These are phyloP conservation scores for Lathronympha strigana DNA, from an alignment of 2,888 invertebrate genomes.

Conservation along the genomic window DNA sequence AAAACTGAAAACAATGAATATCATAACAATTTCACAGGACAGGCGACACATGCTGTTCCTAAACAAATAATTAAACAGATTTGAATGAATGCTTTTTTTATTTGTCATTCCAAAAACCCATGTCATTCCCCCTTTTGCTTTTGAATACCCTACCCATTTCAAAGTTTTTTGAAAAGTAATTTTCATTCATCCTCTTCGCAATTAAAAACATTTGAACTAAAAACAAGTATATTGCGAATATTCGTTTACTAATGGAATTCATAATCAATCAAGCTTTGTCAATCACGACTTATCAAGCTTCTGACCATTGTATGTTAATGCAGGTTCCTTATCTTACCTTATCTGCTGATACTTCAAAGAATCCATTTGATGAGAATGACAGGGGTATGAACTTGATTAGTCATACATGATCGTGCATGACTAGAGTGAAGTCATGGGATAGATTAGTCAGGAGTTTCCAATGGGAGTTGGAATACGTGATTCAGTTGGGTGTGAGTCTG, in stretches of 20 bases:
- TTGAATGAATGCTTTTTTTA: no score
- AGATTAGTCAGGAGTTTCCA: constrained; percentile 22
- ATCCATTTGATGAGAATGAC: neutral
- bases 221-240: neutral
- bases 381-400: constrained; percentile 10
- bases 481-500: constrained; percentile 1
- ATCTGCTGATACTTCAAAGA: constrained; percentile 16
- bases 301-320: constrained; percentile 31
- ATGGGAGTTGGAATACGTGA: constrained; percentile 8
- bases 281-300: constrained; percentile 11
- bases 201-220: no score
- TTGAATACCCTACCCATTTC: no score
- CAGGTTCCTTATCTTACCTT: neutral
- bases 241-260: neutral
- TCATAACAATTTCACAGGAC: no score
- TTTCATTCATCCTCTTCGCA: no score
- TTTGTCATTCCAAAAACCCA: no score
- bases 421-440: constrained; percentile 14
- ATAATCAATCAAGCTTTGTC: constrained; percentile 7
- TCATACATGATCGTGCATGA: constrained; percentile 20
- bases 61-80: no score
- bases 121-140: no score
- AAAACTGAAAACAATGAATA: no score
- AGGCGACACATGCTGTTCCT: no score
- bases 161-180: no score